Base-by-base conservation (phyloP, 2,888 invertebrate species). In the Eupithecia inturbata region DNA sequence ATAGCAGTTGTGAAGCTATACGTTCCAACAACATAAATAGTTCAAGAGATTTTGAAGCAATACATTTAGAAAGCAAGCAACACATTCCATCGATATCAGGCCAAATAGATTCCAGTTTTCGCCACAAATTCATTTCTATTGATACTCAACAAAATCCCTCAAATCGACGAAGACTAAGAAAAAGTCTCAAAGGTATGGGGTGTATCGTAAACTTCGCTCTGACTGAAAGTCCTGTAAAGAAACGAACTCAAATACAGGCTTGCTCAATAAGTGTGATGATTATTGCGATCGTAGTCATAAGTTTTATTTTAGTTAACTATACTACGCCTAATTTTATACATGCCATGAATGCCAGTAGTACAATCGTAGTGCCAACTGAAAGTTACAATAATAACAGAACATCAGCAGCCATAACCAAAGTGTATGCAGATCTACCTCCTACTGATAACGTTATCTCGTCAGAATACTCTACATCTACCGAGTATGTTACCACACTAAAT, bases 261-360 rank as follows among this genome's bases (percentile, higher is more conserved):
- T 94, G 93, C 91, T 94, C 94, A 92, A 93, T 94, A 89, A 94
- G 93, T 89, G 89, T 94, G 84, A 94, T 94, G 92, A 92, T 95
- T 83, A 83, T 95, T 85, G 93, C 95, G 77, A 93, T 95, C 76
- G 88, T 95, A 86, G 88, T 92, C 39, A 93, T 95, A 87, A 93
- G 93, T 89, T 92, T 95, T 86, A 85, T 95, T 86, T 89, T 95
- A 86, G 93, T 94, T 72, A 94, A 94, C 87, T 92, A 93, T 89
- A 93, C 93, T 83, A 88, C 89, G 83, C 88, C 92, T 87, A 87
- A 86, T 90, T 89, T 89, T 88, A 90, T 89, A 82, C 85, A 87
- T 83, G 82, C 87, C 81, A 85, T 83, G 78, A 89, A 89, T 81
- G 82, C 87, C 82, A 87, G 84, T 84, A 93, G 89, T 92, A 91